Evolutionary conservation across 2,888 invertebrate species (phyloP), one percentile per base, ranked within the genome.

Genomic region (Autographa pulchrina): DNA sequence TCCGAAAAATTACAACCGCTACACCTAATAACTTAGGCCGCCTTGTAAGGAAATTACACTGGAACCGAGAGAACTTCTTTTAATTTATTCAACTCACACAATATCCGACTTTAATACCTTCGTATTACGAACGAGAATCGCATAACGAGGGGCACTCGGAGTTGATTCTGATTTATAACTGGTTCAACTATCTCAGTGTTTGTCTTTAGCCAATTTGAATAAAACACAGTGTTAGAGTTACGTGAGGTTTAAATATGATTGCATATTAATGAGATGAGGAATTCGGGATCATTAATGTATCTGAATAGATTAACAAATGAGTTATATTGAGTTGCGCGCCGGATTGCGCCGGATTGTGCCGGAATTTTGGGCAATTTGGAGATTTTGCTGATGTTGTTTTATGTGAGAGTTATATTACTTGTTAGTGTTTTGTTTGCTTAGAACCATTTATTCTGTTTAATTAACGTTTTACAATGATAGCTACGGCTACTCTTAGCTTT

Each of bases 161-260:
- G 81, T 86, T 85, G 80, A 87, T 86, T 86, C 86, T 89, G 90
- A 92, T 91, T 91, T 90, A 89, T 88, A 91, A 89, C 89, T 88
- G 82, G 86, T 84, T 87, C 83, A 89, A 91, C 91, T 91, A 89
- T 89, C 85, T 88, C 86, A 83, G 83, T 87, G 89, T 92, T 91
- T 90, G 90, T 89, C 89, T 91, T 88, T 84, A 87, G 86, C 82
- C 88, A 88, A 90, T 92, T 90, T 90, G 86, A 91, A 90, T 90
- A 87, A 88, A 91, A 89, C 84, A 82, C 77, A 74, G 76, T 74
- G 77, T 77, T 73, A 75, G 74, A 77, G 71, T 78, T 78, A 77
- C 78, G 80, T 76, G 68, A 71, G 76, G 80, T 75, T 85, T 84
- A 84, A 82, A 82, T 85, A 84, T 84, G 78, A 85, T 85, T 82